Base-by-base conservation (phyloP, 2,113 vertebrate species). In the Pterocles orientalis region DNA sequence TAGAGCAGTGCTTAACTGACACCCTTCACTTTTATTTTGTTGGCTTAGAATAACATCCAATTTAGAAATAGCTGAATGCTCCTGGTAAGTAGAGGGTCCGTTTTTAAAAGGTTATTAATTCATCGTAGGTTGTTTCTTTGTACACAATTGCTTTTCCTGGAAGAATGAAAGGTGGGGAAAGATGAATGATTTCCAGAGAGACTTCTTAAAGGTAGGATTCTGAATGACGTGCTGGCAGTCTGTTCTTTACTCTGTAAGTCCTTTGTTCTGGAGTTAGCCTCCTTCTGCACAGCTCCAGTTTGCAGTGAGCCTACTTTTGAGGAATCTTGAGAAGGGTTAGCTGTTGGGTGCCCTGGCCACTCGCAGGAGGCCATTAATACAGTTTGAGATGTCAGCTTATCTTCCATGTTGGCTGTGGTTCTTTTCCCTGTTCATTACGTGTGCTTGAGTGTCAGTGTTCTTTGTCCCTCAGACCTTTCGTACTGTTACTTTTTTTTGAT, bases 401-500 rank as follows among this genome's bases (percentile, higher is more conserved):
- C 24, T 70, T n/a, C 12, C 5, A 0, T 19, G n/a, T 50, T 0
- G 3, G 28, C 57, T 51, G 0, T 24, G 71, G 41, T 71, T 75
- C 16, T 26, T 81, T 85, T 78, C 14, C 24, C 36, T 3, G 7
- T 68, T 72, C 1, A 2, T 57, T 80, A 19, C 0, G 0, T 43
- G 21, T 60, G 54, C n/a, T 70, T 1, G 2, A 64, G 15, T 5
- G 14, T 54, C 65, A 14, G 39, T 0, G 0, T 84, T 70, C 57
- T 43, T 56, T 50, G 31, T 50, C 34, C 47, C 19, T 70, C 73
- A n/a, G 51, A 77, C 10, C 10, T 80, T 84, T 81, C 34, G 43
- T 56, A 56, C n/a, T 23, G 6, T 54, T 91, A 4, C 7, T 70
- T 43, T 72, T 77, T 48, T 50, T 45, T 5, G 6, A 41, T 54